Evolutionary conservation across 2,113 vertebrate genomes (phyloP).

Genomic region (Semnornis frantzii): DNA sequence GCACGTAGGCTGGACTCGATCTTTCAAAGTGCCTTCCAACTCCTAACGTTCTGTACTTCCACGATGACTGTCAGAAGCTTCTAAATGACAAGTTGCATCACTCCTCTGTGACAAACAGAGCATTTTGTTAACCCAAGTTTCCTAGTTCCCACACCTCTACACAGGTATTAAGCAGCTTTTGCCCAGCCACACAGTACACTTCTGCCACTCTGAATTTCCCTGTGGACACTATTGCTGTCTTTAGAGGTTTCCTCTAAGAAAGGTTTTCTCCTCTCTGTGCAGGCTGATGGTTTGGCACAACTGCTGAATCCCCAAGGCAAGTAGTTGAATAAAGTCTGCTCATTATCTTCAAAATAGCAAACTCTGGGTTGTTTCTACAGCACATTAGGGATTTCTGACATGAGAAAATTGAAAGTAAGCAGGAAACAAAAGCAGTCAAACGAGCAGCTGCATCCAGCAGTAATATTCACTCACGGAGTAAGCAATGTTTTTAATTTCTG

Average conservation of each 20-base stretch:
- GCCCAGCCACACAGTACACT: neutral
- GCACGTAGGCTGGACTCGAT: too few species aligned
- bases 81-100: neutral
- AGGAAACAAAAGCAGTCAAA: conserved; percentile 42
- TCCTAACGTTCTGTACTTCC: too few species aligned
- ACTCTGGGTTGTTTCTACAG: neutral
- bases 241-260: neutral
- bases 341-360: conserved; percentile 5
- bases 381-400: neutral
- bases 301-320: neutral
- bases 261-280: neutral
- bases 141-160: neutral
- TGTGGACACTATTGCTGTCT: neutral
- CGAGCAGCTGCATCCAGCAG: conserved; percentile 20
- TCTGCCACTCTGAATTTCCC: neutral
- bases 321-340: conserved; percentile 11
- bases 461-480: conserved; percentile 1
- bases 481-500: conserved; percentile 23
- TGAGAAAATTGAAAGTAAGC: neutral
- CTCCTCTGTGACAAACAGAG: neutral
- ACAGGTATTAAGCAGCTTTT: neutral
- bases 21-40: too few species aligned
- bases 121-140: neutral
- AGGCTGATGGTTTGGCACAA: conserved; percentile 5
- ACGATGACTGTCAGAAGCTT: neutral